A percentile compares a stretch with the other conserved stretches of the same genome.
These are phyloP conservation scores for Venturia canescens DNA, from an alignment of 1,140 invertebrate species.

Conservation along the genomic window DNA sequence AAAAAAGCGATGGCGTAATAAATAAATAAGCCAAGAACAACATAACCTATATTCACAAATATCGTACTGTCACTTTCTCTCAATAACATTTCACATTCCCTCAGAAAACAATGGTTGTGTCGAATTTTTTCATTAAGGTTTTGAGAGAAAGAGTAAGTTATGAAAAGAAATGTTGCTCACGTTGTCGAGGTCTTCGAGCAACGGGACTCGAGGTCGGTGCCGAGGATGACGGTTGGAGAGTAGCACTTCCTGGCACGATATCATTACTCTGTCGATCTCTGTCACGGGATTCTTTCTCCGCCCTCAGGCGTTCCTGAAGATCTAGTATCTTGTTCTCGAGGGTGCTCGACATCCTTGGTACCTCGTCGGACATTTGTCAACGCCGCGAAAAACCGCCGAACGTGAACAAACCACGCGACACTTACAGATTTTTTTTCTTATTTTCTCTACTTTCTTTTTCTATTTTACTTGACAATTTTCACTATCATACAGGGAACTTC, in stretches of 20 bases:
- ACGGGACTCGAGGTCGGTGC: slow-evolving; percentile 66
- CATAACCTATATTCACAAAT: slow-evolving; percentile 68
- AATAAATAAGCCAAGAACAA: slow-evolving; percentile 59
- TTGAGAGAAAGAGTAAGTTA: background rate
- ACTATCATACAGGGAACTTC: slow-evolving; percentile 44
- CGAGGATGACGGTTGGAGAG: slow-evolving; percentile 63
- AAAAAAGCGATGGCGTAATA: slow-evolving; percentile 24
- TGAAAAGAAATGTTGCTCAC: slow-evolving; percentile 62
- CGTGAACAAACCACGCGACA: slow-evolving; percentile 25
- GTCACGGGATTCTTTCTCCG: slow-evolving; percentile 81
- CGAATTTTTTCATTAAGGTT: background rate
- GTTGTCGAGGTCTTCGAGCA: slow-evolving; percentile 67
- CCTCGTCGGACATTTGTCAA: slow-evolving; percentile 7
- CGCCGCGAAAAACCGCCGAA: background rate
- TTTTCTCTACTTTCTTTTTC: slow-evolving; percentile 4
- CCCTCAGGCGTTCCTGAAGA: slow-evolving; percentile 81
- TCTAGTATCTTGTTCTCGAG: slow-evolving; percentile 82
- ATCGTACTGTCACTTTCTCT: background rate
- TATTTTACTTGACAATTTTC: slow-evolving; percentile 51
- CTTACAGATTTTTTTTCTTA: slow-evolving; percentile 9
- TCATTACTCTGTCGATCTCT: slow-evolving; percentile 72
- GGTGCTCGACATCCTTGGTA: slow-evolving; percentile 71
- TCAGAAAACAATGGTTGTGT: background rate
- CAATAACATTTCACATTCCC: background rate
- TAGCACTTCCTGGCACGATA: slow-evolving; percentile 60